These are phyloP conservation scores for Cephus runcator DNA, from an alignment of 2,888 invertebrate species.

Conservation along the genomic window DNA sequence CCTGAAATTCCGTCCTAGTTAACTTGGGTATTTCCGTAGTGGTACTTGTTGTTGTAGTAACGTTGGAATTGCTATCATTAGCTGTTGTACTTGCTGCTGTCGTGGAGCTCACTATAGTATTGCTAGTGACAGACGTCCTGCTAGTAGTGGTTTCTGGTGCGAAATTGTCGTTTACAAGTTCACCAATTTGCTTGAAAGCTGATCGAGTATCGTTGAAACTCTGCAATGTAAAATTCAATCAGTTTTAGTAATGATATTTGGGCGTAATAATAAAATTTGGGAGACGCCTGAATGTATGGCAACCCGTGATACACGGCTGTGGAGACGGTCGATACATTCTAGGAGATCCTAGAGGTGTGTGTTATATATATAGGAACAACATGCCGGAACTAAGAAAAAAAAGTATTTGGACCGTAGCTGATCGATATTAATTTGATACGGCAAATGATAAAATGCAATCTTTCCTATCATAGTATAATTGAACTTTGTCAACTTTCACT, in stretches of 20 bases:
- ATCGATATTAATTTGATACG: neutral
- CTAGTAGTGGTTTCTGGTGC: constrained; percentile 54
- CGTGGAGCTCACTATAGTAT: neutral
- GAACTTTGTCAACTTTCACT: constrained; percentile 11
- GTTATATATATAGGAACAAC: neutral
- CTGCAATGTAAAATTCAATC: constrained; percentile 52
- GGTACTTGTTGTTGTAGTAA: constrained; percentile 43
- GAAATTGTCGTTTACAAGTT: constrained; percentile 63
- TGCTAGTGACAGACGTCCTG: constrained; percentile 16
- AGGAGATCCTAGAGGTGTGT: neutral
- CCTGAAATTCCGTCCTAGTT: constrained; percentile 61
- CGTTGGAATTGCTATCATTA: neutral
- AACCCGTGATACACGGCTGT: constrained; percentile 21
- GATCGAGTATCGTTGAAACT: constrained; percentile 67
- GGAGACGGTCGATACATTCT: neutral
- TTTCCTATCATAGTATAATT: neutral
- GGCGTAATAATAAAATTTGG: constrained; percentile 45
- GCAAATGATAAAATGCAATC: neutral
- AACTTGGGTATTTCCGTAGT: constrained; percentile 62
- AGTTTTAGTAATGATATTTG: constrained; percentile 4
- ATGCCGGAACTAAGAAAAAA: neutral
- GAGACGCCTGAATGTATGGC: neutral
- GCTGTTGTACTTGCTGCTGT: neutral
- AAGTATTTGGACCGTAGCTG: neutral
- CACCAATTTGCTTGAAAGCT: constrained; percentile 64